Evolutionary conservation across 2,888 invertebrate genomes (phyloP).

Genomic region (Oligia strigilis): DNA sequence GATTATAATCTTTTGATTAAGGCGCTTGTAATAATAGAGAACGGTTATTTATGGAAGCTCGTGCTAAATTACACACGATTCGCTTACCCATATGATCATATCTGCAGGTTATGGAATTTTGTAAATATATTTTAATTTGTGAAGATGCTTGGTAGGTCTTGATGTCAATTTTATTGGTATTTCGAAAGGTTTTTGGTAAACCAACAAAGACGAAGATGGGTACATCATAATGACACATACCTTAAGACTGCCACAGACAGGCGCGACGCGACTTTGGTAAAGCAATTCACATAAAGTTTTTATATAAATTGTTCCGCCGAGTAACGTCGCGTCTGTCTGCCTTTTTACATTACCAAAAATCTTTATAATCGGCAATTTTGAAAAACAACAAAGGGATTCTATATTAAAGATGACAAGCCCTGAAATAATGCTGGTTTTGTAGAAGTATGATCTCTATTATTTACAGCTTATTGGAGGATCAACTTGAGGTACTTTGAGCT

Average conservation of each 20-base stretch:
- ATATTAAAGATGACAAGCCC: too few relatives aligned
- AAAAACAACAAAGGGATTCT: too few relatives aligned
- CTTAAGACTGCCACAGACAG: background rate
- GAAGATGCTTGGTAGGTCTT: slow-evolving; percentile 1
- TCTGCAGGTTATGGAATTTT: slow-evolving; percentile 39
- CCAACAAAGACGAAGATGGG: background rate
- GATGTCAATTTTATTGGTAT: background rate
- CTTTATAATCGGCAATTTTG: too few relatives aligned
- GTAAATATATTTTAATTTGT: slow-evolving; percentile 26
- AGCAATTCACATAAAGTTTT: background rate
- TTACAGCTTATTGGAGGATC: background rate
- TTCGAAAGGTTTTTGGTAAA: background rate
- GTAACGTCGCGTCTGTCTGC: background rate
- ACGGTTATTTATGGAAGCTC: slow-evolving; percentile 84
- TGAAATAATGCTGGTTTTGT: background rate
- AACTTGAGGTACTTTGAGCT: background rate
- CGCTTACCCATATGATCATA: slow-evolving; percentile 66
- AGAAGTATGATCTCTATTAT: background rate
- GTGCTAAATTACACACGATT: slow-evolving; percentile 77
- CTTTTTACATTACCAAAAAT: background rate
- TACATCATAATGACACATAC: background rate
- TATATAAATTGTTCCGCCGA: background rate
- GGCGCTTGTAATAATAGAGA: slow-evolving; percentile 87
- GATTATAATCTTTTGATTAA: slow-evolving; percentile 90
- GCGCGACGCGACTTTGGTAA: background rate